These are phyloP conservation scores for Nephrotoma appendiculata DNA, from an alignment of 2,888 invertebrate genomes.

Conservation along the genomic window DNA sequence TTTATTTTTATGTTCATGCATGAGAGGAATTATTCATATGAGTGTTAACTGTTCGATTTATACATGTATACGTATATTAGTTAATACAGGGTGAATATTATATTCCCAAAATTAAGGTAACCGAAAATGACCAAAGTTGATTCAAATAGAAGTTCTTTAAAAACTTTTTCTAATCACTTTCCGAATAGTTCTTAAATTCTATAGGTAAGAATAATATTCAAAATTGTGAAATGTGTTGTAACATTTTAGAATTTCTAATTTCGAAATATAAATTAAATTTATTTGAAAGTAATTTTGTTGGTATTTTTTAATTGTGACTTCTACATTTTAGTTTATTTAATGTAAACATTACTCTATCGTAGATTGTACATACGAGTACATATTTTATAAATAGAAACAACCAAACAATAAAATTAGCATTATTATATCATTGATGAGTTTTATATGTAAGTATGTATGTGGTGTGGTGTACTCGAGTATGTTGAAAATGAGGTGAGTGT, in stretches of 20 bases:
- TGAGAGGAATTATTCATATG: background rate
- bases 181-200: background rate
- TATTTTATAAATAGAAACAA: background rate
- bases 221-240: background rate
- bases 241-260: background rate
- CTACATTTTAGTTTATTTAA: background rate
- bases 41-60: background rate
- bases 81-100: background rate
- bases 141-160: background rate
- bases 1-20: background rate
- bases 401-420: background rate
- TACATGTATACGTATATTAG: background rate
- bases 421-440: background rate
- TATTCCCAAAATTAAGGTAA: background rate
- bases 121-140: background rate
- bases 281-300: background rate
- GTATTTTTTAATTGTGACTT: background rate
- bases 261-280: background rate
- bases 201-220: background rate
- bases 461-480: background rate
- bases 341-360: background rate
- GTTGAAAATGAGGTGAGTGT: background rate
- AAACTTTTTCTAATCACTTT: too few relatives aligned
- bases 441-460: background rate
- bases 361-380: background rate